These are phyloP conservation scores for Micromussa lordhowensis DNA, from an alignment of 92 coral and sea anemone species.

Conservation along the genomic window DNA sequence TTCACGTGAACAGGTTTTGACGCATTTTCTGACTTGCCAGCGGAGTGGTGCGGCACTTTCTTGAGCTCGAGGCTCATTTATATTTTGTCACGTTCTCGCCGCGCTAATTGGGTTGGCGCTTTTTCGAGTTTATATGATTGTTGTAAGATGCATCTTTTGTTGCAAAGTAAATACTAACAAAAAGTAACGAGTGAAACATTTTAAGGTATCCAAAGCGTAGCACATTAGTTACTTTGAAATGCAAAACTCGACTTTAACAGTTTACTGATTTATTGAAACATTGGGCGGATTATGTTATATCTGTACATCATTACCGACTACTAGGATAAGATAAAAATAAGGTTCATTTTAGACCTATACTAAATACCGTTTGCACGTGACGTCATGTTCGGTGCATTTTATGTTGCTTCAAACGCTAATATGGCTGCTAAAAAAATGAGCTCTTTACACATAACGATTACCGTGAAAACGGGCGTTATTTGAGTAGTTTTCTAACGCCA, in stretches of 20 bases:
- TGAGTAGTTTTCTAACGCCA: neutral
- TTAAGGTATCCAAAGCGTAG: no score
- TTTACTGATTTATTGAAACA: conserved; percentile 22
- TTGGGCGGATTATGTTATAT: neutral
- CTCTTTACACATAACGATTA: neutral
- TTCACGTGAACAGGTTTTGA: no score
- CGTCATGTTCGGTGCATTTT: neutral
- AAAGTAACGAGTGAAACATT: no score
- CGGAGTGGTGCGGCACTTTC: no score
- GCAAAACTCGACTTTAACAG: neutral
- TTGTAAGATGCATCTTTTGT: no score
- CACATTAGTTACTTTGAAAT: neutral
- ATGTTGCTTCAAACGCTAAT: neutral
- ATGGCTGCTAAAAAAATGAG: neutral
- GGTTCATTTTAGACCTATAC: neutral
- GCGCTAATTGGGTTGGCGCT: no score
- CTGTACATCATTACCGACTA: conserved; percentile 22
- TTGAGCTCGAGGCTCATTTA: no score
- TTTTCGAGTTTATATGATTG: no score
- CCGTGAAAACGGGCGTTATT: neutral
- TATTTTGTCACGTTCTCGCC: no score
- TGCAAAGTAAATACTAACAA: no score
- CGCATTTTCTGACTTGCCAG: no score
- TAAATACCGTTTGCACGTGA: neutral
- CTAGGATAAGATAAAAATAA: conserved; percentile 14